phyloP scores from a whole-genome alignment of 2,888 invertebrate genomes.

The Amblyjoppa fuscipennis region DNA sequence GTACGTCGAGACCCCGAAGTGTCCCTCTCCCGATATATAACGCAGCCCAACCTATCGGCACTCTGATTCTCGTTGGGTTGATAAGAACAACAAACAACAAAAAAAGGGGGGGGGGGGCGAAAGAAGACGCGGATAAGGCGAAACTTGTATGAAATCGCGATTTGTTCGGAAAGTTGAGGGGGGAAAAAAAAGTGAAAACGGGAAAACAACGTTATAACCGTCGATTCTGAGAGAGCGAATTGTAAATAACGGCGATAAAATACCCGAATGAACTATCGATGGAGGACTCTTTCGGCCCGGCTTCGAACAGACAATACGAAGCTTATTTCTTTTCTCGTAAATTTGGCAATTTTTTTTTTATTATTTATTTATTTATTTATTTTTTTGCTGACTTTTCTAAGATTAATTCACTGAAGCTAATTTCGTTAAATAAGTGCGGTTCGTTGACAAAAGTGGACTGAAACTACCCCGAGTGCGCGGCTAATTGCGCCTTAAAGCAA shows the following conservation, averaged over 20 bases:
- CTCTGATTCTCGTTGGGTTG: constrained; percentile 43
- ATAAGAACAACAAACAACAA: constrained; percentile 25
- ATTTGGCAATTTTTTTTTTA: too few relatives aligned
- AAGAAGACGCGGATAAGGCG: constrained; percentile 39
- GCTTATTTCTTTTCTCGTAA: too few relatives aligned
- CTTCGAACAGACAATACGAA: not conserved
- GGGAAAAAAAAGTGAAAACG: not conserved
- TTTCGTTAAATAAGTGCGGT: too few relatives aligned
- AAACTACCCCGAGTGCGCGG: too few relatives aligned
- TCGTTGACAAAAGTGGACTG: too few relatives aligned
- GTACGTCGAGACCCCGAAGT: constrained; percentile 19
- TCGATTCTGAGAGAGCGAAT: constrained; percentile 6
- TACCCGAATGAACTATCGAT: constrained; percentile 24
- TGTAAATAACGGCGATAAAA: constrained; percentile 18
- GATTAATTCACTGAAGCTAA: too few relatives aligned
- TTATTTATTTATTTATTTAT: too few relatives aligned
- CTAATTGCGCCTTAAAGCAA: not conserved
- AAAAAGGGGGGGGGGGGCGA: not conserved
- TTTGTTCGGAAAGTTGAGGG: constrained; percentile 26
- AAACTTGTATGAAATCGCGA: constrained; percentile 48
- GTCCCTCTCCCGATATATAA: constrained; percentile 22
- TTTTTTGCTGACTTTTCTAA: too few relatives aligned
- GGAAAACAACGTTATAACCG: constrained; percentile 18
- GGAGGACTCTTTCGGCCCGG: not conserved
- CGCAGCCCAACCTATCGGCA: not conserved